Evolutionary conservation across 2,797 vertebrate species (phyloP), one percentile per base, ranked within the genome.

Genomic region (Onychomys torridus): DNA sequence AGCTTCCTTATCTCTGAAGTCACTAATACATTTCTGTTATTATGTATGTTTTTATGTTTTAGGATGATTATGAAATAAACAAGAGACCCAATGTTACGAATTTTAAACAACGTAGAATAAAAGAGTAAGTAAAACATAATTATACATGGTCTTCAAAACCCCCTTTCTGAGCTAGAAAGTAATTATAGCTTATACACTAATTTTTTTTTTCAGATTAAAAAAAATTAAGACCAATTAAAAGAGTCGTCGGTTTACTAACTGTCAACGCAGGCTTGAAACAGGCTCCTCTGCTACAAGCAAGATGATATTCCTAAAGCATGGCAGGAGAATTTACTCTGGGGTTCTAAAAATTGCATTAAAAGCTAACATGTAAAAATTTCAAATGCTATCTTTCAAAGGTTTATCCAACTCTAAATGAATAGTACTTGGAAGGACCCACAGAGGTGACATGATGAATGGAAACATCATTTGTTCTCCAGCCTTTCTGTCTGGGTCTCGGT

Each of bases 311-410:
- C 19, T 91, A 91, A 93, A 92, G 82, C 29, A 46, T 4, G 52
- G 82, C 43, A 63, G 69, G 82, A 69, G 43, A 71, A 90, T 75
- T 94, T 81, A 91, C 43, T 87, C 52, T 81, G 40, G 46, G 25
- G 23, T 81, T 87, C 91, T 95, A 77, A 97, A 97, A 93, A 89
- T 67, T 75, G 43, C 71, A 81, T 57, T 61, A 75, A 89, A n/a
- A 93, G 67, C n/a, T 43, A 90, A 6, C 55, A 21, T 21, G 29
- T 91, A 85, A 75, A 95, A 78, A 43, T 86, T 92, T 63, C 1
- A 87, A 97, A 97, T 87, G 29, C 46, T 85, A n/a, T 86, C 37
- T 92, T 97, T 90, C 83, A 86, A 95, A 89, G 61, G 37, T 84
- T 97, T 91, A 94, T 40, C 76, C 75, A 63, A 55, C 87, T 96